These are phyloP conservation scores for Cydia amplana DNA, from an alignment of 1,140 invertebrate genomes.

Conservation along the genomic window DNA sequence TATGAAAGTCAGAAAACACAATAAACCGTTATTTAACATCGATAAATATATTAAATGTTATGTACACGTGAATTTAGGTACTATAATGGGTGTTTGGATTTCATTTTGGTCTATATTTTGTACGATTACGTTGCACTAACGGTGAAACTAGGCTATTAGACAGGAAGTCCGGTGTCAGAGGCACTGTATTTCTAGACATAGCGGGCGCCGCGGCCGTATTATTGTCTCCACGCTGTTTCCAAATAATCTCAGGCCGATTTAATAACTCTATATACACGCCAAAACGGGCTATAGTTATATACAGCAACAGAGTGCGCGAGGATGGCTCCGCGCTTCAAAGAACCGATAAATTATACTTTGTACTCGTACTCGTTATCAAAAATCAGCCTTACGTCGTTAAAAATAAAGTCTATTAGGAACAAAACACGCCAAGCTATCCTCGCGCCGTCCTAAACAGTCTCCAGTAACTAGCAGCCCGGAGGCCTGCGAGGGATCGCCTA, in stretches of 20 bases:
- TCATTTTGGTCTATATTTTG: constrained; percentile 74
- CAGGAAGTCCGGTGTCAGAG: constrained; percentile 7
- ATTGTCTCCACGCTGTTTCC: constrained; percentile 56
- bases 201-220: constrained; percentile 48
- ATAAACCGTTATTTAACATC: constrained; percentile 58
- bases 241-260: constrained; percentile 43
- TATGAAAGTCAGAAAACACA: constrained; percentile 50
- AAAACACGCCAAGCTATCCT: constrained; percentile 62
- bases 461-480: constrained; percentile 40
- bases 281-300: constrained; percentile 48
- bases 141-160: constrained; percentile 42
- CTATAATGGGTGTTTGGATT: constrained; percentile 57
- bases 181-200: constrained; percentile 6
- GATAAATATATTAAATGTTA: constrained; percentile 58
- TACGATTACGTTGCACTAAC: constrained; percentile 69
- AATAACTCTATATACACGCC: constrained; percentile 20
- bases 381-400: constrained; percentile 66
- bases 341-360: constrained; percentile 35
- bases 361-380: constrained; percentile 66
- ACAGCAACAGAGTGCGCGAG: constrained; percentile 39
- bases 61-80: constrained; percentile 51
- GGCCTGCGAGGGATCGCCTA: constrained; percentile 54
- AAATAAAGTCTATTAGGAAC: constrained; percentile 74
- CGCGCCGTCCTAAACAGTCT: constrained; percentile 51
- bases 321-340: not conserved